phyloP scores from a whole-genome alignment of 2,797 vertebrate species.

The Hippoglossus hippoglossus region DNA sequence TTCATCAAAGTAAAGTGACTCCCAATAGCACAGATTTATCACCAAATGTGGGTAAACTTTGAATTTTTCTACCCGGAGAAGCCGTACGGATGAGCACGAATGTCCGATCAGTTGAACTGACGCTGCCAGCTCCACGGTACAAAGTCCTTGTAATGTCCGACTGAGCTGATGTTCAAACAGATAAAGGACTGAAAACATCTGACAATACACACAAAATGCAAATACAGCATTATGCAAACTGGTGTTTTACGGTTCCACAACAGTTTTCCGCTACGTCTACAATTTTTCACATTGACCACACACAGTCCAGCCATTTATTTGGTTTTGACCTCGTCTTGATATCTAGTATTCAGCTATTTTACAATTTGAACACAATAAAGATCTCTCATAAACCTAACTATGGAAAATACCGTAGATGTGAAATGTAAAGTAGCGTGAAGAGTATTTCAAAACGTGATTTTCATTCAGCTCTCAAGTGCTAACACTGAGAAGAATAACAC shows the following conservation, averaged over 20 bases:
- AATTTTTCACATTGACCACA: no score
- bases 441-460: constrained; percentile 1
- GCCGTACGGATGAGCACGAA: no score
- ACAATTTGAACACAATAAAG: neutral
- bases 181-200: neutral
- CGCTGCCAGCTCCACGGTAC: neutral
- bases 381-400: neutral
- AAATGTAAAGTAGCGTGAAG: constrained; percentile 5
- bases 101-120: neutral
- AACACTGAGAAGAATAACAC: neutral
- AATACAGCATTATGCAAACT: no score
- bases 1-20: constrained; percentile 11
- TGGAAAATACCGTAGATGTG: neutral
- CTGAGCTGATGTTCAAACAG: neutral
- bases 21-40: constrained; percentile 7
- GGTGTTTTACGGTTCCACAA: no score
- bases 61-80: no score
- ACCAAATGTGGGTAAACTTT: neutral
- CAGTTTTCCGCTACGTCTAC: no score
- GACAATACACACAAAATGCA: neutral
- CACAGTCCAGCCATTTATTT: neutral
- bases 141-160: neutral
- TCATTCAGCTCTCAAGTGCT: constrained; percentile 16
- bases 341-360: constrained; percentile 10
- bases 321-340: neutral